Evolutionary conservation across 2,797 vertebrate genomes (phyloP).

Genomic region (Cyclopterus lumpus): DNA sequence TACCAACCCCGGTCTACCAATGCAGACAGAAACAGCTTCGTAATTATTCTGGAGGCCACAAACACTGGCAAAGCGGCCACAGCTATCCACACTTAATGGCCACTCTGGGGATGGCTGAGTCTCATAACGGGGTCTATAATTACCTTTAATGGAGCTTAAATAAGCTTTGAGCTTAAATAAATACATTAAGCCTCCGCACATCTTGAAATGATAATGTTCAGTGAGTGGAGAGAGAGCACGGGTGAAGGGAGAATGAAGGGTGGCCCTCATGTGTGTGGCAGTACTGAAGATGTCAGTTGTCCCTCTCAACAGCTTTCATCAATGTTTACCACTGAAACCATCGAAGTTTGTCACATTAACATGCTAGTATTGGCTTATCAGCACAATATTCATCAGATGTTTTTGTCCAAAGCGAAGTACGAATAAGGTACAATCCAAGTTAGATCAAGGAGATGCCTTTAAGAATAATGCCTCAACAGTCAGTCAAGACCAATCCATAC

Average conservation of each 20-base stretch:
- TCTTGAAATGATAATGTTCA: slow-evolving; percentile 80
- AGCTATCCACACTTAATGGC: slow-evolving; percentile 73
- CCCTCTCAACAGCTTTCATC: neutral
- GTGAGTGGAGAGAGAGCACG: slow-evolving; percentile 18
- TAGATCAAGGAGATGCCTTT: neutral
- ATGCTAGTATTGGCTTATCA: neutral
- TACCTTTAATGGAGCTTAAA: slow-evolving; percentile 82
- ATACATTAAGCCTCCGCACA: slow-evolving; percentile 78
- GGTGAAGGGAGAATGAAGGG: slow-evolving; percentile 7
- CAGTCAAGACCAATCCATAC: neutral
- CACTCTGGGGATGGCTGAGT: slow-evolving; percentile 65
- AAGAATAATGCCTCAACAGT: too few relatives aligned
- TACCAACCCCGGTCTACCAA: slow-evolving; percentile 40
- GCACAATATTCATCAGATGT: neutral
- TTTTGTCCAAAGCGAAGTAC: neutral
- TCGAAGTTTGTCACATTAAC: neutral
- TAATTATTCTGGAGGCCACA: slow-evolving; percentile 61
- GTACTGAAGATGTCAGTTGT: neutral
- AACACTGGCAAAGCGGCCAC: slow-evolving; percentile 59
- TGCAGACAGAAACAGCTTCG: slow-evolving; percentile 60
- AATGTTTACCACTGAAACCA: neutral
- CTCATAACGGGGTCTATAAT: slow-evolving; percentile 80
- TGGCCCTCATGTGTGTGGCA: slow-evolving; percentile 12
- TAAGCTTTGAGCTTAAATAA: slow-evolving; percentile 82
- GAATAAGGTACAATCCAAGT: neutral